Evolutionary conservation across 2,888 invertebrate genomes (phyloP).

Genomic region (Lysandra coridon): DNA sequence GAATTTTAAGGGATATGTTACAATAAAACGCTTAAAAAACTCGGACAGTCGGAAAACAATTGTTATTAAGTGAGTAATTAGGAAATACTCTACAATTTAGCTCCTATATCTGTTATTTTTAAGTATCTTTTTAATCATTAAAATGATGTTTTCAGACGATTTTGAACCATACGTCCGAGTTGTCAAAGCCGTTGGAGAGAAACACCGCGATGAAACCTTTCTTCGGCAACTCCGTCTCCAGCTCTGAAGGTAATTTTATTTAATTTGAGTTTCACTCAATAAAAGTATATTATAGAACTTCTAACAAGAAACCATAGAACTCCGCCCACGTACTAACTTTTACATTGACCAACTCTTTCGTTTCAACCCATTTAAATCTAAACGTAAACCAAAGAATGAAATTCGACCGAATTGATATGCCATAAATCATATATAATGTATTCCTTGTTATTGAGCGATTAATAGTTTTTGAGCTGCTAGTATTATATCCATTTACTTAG

Average conservation of each 20-base stretch:
- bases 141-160: conserved; percentile 42
- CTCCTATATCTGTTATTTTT: no score
- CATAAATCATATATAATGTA: no score
- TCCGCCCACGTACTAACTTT: neutral
- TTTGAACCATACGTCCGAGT: conserved; percentile 45
- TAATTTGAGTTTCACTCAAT: neutral
- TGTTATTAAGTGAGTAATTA: no score
- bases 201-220: conserved; percentile 51
- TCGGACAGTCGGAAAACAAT: no score
- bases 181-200: conserved; percentile 48
- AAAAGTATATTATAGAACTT: neutral
- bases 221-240: conserved; percentile 51
- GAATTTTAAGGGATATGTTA: no score
- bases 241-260: conserved; percentile 47
- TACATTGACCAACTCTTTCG: neutral
- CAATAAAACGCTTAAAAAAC: no score
- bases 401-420: neutral
- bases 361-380: neutral
- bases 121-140: neutral
- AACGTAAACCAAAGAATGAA: neutral
- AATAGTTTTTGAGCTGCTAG: no score
- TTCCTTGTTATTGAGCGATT: no score
- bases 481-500: no score
- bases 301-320: neutral
- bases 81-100: no score